A percentile compares a stretch with the other conserved stretches of the same genome.
These are phyloP conservation scores for Drosophila flavopinicola DNA, from an alignment of 2,888 invertebrate species.

Conservation along the genomic window DNA sequence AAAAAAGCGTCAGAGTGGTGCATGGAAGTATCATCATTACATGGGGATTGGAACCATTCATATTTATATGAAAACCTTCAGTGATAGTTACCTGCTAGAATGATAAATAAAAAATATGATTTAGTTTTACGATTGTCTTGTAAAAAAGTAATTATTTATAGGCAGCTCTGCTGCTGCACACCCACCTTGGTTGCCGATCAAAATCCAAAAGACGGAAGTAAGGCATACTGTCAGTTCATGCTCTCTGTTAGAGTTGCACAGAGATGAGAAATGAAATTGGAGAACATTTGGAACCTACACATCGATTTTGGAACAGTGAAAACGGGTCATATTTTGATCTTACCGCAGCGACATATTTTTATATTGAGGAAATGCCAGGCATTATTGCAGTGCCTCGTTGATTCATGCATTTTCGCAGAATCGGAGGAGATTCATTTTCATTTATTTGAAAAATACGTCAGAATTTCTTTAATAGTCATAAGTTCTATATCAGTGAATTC, in stretches of 20 bases:
- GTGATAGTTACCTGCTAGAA: slow-evolving; percentile 14
- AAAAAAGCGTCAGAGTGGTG: slow-evolving; percentile 77
- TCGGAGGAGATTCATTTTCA: no score
- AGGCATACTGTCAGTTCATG: slow-evolving; percentile 29
- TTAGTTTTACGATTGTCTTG: slow-evolving; percentile 14
- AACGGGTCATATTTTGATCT: background rate
- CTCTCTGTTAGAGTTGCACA: slow-evolving; percentile 3
- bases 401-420: no score
- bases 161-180: slow-evolving; percentile 4
- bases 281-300: background rate
- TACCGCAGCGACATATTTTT: no score
- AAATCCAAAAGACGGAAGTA: slow-evolving; percentile 63
- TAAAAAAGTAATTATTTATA: background rate
- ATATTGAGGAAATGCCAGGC: no score
- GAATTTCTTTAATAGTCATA: no score
- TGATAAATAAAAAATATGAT: slow-evolving; percentile 15
- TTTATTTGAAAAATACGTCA: no score
- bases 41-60: slow-evolving; percentile 1
- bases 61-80: background rate
- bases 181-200: slow-evolving; percentile 66
- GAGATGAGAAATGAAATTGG: background rate
- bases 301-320: background rate
- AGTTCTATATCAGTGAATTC: no score
- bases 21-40: slow-evolving; percentile 78
- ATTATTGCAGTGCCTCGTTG: no score